Percentiles rank a stretch among this genome's conserved stretches.
Conservation (phyloP, 2,113 vertebrate genomes). For the Tylochromis polylepis region DNA sequence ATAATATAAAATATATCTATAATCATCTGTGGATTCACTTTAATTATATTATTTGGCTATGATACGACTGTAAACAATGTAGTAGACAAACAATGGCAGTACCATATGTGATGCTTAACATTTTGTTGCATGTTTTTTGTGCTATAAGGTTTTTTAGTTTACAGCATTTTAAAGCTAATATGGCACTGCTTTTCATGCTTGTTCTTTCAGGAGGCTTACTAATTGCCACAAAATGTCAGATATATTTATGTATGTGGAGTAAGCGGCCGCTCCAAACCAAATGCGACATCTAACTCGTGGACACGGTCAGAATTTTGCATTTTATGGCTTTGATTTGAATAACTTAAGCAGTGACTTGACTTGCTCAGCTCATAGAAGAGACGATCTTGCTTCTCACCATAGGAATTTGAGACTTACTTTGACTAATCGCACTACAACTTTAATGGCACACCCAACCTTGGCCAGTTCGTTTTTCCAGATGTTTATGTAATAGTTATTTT, state of each 20-base stretch:
- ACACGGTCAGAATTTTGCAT: background rate
- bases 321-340: background rate
- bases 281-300: background rate
- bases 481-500: background rate
- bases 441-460: background rate
- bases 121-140: background rate
- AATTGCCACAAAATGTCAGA: background rate
- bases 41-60: background rate
- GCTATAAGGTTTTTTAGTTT: background rate
- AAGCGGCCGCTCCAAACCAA: background rate
- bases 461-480: background rate
- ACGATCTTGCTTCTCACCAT: background rate
- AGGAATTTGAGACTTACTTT: background rate
- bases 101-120: background rate
- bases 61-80: background rate
- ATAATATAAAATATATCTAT: background rate
- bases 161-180: background rate
- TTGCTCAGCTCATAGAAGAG: background rate
- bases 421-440: background rate
- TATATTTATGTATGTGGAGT: background rate
- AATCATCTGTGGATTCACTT: background rate
- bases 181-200: background rate
- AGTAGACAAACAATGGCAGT: background rate
- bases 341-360: background rate
- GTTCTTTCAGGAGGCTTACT: background rate